Evolutionary conservation across 2,888 invertebrate species (phyloP).

Genomic region (Chrysomela aeneicollis): DNA sequence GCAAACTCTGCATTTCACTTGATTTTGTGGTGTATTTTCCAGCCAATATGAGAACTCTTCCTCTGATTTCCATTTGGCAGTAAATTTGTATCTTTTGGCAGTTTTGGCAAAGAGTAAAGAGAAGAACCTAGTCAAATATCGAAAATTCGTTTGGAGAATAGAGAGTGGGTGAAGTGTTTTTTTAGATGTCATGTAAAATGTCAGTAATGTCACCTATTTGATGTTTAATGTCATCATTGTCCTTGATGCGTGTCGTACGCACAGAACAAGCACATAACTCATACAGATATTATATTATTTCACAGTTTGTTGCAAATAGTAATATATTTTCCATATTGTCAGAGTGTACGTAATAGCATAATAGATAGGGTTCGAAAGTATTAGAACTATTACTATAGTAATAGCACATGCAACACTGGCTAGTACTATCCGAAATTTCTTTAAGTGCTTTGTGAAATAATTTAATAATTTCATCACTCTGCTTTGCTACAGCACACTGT

Average conservation of each 20-base stretch:
- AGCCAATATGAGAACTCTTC: constrained; percentile 2
- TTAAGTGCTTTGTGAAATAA: not conserved
- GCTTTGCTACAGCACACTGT: not conserved
- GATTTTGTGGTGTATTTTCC: constrained; percentile 5
- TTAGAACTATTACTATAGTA: constrained; percentile 15
- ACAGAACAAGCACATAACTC: too few relatives aligned
- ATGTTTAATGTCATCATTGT: too few relatives aligned
- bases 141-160: too few relatives aligned
- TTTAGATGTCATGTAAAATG: too few relatives aligned
- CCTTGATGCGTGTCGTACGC: not conserved
- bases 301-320: not conserved
- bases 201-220: too few relatives aligned
- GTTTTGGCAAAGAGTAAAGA: too few relatives aligned
- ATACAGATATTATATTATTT: not conserved
- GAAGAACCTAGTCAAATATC: too few relatives aligned
- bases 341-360: constrained; percentile 10
- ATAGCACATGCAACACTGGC: constrained; percentile 2
- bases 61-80: not conserved
- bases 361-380: constrained; percentile 5
- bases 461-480: not conserved
- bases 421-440: not conserved
- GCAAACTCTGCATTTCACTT: not conserved
- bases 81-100: not conserved
- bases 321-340: constrained; percentile 2
- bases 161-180: too few relatives aligned